phyloP scores from a whole-genome alignment of 2,888 invertebrate genomes.

The Melitaea athalia region DNA sequence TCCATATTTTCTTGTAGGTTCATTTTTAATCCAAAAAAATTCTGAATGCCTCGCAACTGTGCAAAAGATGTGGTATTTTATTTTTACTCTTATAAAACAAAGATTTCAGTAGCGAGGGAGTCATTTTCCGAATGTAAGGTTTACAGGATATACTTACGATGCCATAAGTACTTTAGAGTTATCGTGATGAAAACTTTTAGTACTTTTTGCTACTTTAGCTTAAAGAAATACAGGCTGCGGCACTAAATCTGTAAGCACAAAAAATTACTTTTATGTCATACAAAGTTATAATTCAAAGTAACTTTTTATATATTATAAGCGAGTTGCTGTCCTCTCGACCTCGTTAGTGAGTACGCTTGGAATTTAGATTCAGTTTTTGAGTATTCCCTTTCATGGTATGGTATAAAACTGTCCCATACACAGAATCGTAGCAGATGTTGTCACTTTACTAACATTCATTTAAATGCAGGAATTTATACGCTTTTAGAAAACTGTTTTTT shows the following conservation, averaged over 20 bases:
- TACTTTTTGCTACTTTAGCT: neutral
- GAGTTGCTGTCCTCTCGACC: conserved; percentile 1
- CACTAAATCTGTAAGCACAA: neutral
- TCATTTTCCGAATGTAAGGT: neutral
- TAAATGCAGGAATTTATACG: neutral
- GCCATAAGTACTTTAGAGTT: neutral
- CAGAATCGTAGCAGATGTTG: neutral
- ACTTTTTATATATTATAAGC: neutral
- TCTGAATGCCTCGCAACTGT: conserved; percentile 17
- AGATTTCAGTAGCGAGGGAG: conserved; percentile 3
- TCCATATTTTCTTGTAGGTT: neutral
- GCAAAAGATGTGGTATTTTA: conserved; percentile 19
- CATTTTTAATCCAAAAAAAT: conserved; percentile 20
- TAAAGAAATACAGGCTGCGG: neutral
- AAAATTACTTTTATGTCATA: neutral
- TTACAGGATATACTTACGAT: neutral
- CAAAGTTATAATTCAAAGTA: conserved; percentile 3
- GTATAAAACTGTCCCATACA: conserved; percentile 4
- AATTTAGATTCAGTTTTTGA: neutral
- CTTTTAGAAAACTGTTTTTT: too few relatives aligned
- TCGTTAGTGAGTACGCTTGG: neutral
- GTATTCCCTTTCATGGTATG: neutral
- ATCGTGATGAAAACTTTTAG: conserved; percentile 1
- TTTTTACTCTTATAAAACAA: conserved; percentile 17
- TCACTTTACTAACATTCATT: neutral